Base-by-base conservation (phyloP, 1,140 invertebrate genomes). In the Drosophila leontia region DNA sequence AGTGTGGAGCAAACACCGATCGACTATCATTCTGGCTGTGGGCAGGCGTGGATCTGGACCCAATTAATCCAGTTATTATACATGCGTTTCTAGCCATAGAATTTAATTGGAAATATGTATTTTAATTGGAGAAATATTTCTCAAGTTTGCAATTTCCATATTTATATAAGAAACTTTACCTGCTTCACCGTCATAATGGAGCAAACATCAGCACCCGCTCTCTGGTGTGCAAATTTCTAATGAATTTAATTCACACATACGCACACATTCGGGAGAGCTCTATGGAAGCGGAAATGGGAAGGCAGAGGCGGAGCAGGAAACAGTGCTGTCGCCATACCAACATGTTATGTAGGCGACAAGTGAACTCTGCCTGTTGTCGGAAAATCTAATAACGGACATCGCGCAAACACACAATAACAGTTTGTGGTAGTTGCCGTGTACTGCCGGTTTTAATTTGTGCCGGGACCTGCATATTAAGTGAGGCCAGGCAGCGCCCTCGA, bases 321-420 rank as follows among this genome's bases (percentile, higher is more conserved):
- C 60, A 50, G 50, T 51, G 3, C 50, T 64, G 72, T 45, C 53
- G 75, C 59, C 37, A 67, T 47, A 64, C 61, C 26, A 70, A 41
- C 78, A 75, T 77, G 45, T 70, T 72, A 76, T 70, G 56, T 45
- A 48, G 45, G 69, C 59, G 61, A 71, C 69, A 78, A 78, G 76
- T 79, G 83, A 87, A 87, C 65, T 87, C 87, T 82, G 82, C 48
- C 79, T 60, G 83, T 78, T 72, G 74, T 71, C 58, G 77, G 55
- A 48, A 82, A 86, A 86, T 87, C 82, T 86, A 86, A 86, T 86
- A 86, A 86, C 58, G 64, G 65, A 62, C 76, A 82, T 62, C 75
- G 59, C 35, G 65, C 75, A 78, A 77, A 78, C 67, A 84, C 19
- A 82, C 83, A 79, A 79, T 87, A 82, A 87, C 65, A 76, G 69